Evolutionary conservation across 2,797 vertebrate species (phyloP), one percentile per base, ranked within the genome.

Genomic region (Allenopithecus nigroviridis): DNA sequence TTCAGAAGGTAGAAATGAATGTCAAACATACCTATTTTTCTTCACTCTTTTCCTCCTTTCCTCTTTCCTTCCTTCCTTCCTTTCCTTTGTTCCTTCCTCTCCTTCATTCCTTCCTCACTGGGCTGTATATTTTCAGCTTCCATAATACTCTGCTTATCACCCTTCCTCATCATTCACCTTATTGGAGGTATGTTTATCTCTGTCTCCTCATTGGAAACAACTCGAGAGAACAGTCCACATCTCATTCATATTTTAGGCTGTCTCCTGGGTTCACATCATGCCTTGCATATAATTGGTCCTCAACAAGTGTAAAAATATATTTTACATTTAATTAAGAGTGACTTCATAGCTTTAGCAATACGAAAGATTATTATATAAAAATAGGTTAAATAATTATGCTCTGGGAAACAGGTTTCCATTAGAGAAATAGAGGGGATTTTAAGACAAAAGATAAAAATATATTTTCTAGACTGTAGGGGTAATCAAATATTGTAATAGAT

Each of bases 361-460:
- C 39, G 36, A 33, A 41, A 1, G 76, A 43, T 75, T 43, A 59
- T 43, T 14, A 39, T 24, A 79, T 57, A 72, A 59, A 59, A 80
- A 59, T 30, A 3, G 19, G 36, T 91, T 70, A 48, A 41, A 57
- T 57, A 48, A 64, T n/a, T 48, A 16, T 72, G 41, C 46, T 39
- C 46, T 80, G 26, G 50, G 88, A 94, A 88, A 84, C 33, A 75
- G 7, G 14, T 14, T 84, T 70, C 26, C 33, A 5, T 89, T 41
- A 46, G 53, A 72, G 87, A 88, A 91, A 70, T n/a, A 83, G 84
- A 89, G 39, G 36, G 22, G 13, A 30, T 74, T 53, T 91, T 39
- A 91, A 86, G 93, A 72, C 33, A 74, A 86, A 95, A 89, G 83
- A 55, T 30, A 53, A 81, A 92, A 78, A 39, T 11, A 33, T 9